Evolutionary conservation across 2,888 invertebrate species (phyloP).

Genomic region (Idaea dimidiata): DNA sequence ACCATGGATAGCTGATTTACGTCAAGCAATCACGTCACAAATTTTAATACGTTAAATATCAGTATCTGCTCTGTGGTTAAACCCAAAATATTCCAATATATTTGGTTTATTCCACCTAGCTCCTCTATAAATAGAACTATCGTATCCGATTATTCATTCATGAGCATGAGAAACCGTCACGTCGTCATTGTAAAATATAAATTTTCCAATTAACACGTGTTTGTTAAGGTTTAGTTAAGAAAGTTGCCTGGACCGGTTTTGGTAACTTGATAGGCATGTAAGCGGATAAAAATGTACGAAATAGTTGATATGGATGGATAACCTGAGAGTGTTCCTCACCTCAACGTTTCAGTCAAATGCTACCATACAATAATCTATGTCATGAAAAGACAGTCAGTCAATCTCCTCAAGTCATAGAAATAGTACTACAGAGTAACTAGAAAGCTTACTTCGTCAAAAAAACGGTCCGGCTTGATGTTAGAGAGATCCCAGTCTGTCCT

Average conservation of each 20-base stretch:
- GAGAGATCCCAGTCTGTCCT: too few relatives aligned
- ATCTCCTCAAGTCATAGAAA: too few relatives aligned
- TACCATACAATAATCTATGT: too few relatives aligned
- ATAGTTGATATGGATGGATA: not conserved
- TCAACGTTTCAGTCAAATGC: too few relatives aligned
- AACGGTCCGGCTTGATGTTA: too few relatives aligned
- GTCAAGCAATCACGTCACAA: too few relatives aligned
- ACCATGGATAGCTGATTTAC: too few relatives aligned
- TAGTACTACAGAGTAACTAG: too few relatives aligned
- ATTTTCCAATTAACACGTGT: constrained; percentile 14
- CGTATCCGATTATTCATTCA: not conserved
- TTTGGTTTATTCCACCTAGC: not conserved
- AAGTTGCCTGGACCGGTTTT: not conserved
- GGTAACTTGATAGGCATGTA: not conserved
- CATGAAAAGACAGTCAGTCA: not conserved
- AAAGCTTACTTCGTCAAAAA: too few relatives aligned
- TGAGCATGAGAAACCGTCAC: not conserved
- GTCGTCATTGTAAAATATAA: constrained; percentile 6
- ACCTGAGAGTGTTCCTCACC: too few relatives aligned
- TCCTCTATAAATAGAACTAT: not conserved
- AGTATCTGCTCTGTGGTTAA: too few relatives aligned
- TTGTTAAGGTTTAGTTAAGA: constrained; percentile 5
- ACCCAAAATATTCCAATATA: not conserved
- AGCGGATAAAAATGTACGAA: not conserved
- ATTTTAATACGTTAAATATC: too few relatives aligned